These are phyloP conservation scores for Chelidonichthys spinosus DNA, from an alignment of 2,797 vertebrate genomes.

Conservation along the genomic window DNA sequence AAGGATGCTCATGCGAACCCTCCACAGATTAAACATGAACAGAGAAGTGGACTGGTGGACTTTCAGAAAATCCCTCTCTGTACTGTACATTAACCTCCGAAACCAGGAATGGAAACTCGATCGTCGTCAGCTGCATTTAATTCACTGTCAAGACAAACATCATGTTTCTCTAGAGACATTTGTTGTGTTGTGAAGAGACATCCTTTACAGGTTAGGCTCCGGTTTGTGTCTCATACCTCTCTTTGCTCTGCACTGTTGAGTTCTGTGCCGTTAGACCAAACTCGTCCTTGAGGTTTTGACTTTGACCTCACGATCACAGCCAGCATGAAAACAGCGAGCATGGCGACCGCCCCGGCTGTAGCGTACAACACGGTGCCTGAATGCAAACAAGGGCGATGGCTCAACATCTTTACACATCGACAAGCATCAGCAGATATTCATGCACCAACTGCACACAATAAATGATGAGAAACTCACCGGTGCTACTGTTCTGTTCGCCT, in stretches of 20 bases:
- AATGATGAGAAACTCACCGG: constrained; percentile 15
- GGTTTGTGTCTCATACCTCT: constrained; percentile 38
- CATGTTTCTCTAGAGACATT: not conserved
- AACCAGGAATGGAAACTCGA: constrained; percentile 36
- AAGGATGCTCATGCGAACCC: not conserved
- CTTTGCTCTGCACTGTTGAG: not conserved
- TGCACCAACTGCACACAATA: not conserved
- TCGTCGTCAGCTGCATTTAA: rapidly evolving
- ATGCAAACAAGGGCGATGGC: not conserved
- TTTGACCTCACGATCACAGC: not conserved
- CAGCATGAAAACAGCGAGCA: constrained; percentile 25
- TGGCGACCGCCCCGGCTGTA: rapidly evolving
- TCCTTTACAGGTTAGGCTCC: not conserved
- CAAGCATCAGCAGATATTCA: not conserved
- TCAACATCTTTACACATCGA: not conserved
- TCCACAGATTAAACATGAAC: not conserved
- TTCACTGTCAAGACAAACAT: not conserved
- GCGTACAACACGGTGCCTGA: constrained; percentile 39
- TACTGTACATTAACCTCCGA: not conserved
- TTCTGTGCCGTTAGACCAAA: not conserved
- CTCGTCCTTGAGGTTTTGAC: constrained; percentile 16
- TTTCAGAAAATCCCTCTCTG: constrained; percentile 27
- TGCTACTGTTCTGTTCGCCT: not conserved
- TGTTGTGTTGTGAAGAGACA: not conserved
- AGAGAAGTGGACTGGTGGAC: not conserved